Conservation (phyloP, 2,888 invertebrate species). For the Drosophila monieri region DNA sequence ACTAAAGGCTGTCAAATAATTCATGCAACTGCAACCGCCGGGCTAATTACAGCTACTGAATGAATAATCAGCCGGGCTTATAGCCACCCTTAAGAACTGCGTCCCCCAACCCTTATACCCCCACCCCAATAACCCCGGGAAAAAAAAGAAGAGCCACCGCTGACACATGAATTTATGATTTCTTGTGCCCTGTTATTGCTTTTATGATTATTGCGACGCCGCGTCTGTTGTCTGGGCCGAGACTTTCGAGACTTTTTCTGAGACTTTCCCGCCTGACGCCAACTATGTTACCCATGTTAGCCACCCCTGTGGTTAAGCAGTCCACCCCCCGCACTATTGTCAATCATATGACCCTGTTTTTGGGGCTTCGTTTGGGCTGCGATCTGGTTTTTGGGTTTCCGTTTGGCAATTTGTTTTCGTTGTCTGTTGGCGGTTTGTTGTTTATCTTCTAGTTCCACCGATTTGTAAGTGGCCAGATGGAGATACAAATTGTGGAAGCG, state of each 20-base stretch:
- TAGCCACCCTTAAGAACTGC: background rate
- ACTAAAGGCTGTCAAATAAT: constrained; percentile 53
- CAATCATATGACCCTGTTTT: constrained; percentile 58
- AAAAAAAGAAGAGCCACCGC: constrained; percentile 28
- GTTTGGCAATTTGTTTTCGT: constrained; percentile 58
- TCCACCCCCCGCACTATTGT: constrained; percentile 45
- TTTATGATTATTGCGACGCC: constrained; percentile 78
- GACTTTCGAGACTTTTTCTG: constrained; percentile 19
- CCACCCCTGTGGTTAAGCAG: constrained; percentile 19
- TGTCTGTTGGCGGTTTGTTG: constrained; percentile 42
- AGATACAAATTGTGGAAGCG: constrained; percentile 15
- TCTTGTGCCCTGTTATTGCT: constrained; percentile 47
- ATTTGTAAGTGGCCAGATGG: constrained; percentile 50
- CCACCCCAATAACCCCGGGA: background rate
- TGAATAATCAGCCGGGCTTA: constrained; percentile 35
- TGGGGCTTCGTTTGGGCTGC: constrained; percentile 22
- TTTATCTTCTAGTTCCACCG: constrained; percentile 46
- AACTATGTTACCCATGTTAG: constrained; percentile 21
- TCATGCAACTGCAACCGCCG: constrained; percentile 65
- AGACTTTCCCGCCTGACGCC: constrained; percentile 61
- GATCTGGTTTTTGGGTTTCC: constrained; percentile 35
- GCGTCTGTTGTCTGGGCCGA: constrained; percentile 68
- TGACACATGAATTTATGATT: constrained; percentile 57
- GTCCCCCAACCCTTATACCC: background rate
- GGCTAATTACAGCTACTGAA: constrained; percentile 49